Conservation (phyloP, 2,888 invertebrate genomes). For the Netelia fuscicornis region DNA sequence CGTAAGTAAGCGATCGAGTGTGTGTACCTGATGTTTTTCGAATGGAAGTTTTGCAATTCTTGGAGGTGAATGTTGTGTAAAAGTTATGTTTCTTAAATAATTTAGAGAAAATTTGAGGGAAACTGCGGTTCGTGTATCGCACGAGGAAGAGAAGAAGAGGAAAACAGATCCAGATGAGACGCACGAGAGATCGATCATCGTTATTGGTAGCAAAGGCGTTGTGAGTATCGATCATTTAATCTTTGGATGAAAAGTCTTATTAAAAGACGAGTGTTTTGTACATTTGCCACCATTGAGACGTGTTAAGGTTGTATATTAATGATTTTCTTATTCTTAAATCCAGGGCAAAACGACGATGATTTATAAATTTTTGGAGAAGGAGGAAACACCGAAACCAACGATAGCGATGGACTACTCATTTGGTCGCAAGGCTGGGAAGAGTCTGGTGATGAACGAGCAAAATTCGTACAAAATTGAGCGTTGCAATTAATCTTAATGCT, state of each 20-base stretch:
- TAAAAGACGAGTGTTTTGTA: not conserved
- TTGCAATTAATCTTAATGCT: not conserved
- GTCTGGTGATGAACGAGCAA: constrained; percentile 83
- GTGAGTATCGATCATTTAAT: constrained; percentile 85
- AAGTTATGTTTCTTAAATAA: constrained; percentile 12
- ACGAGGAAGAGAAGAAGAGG: constrained; percentile 74
- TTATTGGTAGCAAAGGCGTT: constrained; percentile 89
- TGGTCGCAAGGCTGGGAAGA: constrained; percentile 89
- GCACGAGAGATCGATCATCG: constrained; percentile 87
- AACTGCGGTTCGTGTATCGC: constrained; percentile 71
- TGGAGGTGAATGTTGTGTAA: not conserved
- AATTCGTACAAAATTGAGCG: not conserved
- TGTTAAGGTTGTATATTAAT: too few relatives aligned
- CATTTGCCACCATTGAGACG: not conserved
- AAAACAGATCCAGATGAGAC: constrained; percentile 72
- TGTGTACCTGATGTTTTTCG: not conserved
- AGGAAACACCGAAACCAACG: constrained; percentile 91
- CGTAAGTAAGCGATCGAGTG: constrained; percentile 36
- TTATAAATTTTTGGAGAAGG: constrained; percentile 92
- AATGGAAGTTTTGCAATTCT: not conserved
- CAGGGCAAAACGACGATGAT: constrained; percentile 92
- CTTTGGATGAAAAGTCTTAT: not conserved
- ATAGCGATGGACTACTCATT: constrained; percentile 95
- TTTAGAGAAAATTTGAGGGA: constrained; percentile 75
- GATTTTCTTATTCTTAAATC: too few relatives aligned